Evolutionary conservation across 2,888 invertebrate genomes (phyloP), one percentile per base, ranked within the genome.

Genomic region (Eristalis tenax): DNA sequence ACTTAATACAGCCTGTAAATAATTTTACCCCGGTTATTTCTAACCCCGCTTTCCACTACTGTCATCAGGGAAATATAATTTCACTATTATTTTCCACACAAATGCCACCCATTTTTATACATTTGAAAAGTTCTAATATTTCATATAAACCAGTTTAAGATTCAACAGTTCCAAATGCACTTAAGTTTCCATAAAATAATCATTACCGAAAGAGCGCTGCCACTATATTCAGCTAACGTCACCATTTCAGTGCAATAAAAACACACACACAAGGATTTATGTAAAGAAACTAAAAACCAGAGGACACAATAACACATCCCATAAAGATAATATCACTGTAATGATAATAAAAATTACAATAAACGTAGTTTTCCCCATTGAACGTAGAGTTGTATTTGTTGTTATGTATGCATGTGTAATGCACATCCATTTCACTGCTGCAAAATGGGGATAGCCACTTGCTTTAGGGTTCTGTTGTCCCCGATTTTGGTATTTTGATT

Each of bases 281-380:
- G 23, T 57, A 50, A 23, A 13, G 15, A 64, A 35, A 64, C 64
- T 35, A 64, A 13, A 57, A 15, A 68, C 5, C 26, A 56, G n/a
- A 35, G 56, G 11, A 77, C 18, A 77, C 76, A 77, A 69, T 77
- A 77, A 77, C 68, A 77, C 57, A 83, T 69, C 22, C 74, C 74
- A 83, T 83, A 83, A 78, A 83, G 83, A 74, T 79, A 64, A 57
- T 74, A 70, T 73, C 80, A 80, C 68, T 50, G 84, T 76, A 85
- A 85, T 85, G 76, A 77, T 85, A 76, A 85, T 85, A 85, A 85
- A 84, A 85, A 77, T 85, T 81, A 85, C 84, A 85, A 81, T 85
- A 85, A 85, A 85, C 76, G 81, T 85, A 81, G 71, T 85, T 85
- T 57, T 66, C 84, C 68, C 80, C 71, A 68, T 76, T 85, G 76